Percentiles rank a stretch among this genome's conserved stretches.
These are phyloP conservation scores for Sakesphorus luctuosus DNA, from an alignment of 2,113 vertebrate genomes.

Conservation along the genomic window DNA sequence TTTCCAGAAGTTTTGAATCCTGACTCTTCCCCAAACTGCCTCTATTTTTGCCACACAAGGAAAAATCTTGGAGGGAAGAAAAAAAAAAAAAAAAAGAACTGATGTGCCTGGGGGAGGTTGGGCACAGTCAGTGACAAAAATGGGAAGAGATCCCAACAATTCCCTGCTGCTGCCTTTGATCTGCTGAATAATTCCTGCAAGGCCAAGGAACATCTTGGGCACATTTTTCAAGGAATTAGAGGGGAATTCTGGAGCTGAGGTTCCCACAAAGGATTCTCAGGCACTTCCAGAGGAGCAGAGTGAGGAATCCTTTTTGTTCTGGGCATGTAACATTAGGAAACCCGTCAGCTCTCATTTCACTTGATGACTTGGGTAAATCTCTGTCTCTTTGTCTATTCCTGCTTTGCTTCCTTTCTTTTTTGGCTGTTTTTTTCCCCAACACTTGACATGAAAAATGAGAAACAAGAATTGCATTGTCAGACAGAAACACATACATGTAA, in stretches of 20 bases:
- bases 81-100: not conserved
- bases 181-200: not conserved
- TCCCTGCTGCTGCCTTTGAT: not conserved
- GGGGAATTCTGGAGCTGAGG: not conserved
- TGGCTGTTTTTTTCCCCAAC: not conserved
- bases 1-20: not conserved
- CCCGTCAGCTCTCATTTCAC: conserved; percentile 58
- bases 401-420: not conserved
- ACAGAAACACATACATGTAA: conserved; percentile 32
- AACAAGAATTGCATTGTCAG: conserved; percentile 25
- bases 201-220: not conserved
- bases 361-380: conserved; percentile 42
- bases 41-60: not conserved
- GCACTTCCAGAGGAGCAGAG: not conserved
- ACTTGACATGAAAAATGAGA: conserved; percentile 60
- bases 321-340: conserved; percentile 49
- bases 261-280: conserved; percentile 4
- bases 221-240: not conserved
- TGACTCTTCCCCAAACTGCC: not conserved
- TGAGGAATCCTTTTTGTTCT: conserved; percentile 53
- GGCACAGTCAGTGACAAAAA: not conserved
- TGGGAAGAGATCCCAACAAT: not conserved
- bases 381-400: conserved; percentile 40
- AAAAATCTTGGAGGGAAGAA: not conserved
- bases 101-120: not conserved